These are phyloP conservation scores for Agrochola lota DNA, from an alignment of 2,888 invertebrate species.

Conservation along the genomic window DNA sequence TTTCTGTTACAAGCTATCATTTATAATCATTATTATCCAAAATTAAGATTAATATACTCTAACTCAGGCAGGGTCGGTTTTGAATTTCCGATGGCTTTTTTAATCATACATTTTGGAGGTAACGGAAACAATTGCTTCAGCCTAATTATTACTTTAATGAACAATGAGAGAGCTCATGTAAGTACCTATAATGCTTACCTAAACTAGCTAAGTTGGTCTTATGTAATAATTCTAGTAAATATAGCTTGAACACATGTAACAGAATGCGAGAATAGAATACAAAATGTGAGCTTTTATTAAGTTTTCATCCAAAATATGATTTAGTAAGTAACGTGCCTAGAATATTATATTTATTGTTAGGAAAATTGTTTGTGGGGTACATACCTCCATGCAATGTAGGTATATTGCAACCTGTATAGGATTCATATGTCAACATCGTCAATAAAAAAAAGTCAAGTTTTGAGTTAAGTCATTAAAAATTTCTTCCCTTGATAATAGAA, in stretches of 20 bases:
- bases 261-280: conserved; percentile 59
- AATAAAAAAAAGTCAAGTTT: no score
- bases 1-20: conserved; percentile 10
- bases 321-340: conserved; percentile 50
- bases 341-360: conserved; percentile 35
- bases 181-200: neutral
- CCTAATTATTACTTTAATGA: conserved; percentile 10
- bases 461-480: no score
- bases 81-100: conserved; percentile 31
- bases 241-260: conserved; percentile 23
- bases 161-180: neutral
- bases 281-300: conserved; percentile 57
- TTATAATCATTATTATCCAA: conserved; percentile 23
- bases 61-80: conserved; percentile 10
- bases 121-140: conserved; percentile 15
- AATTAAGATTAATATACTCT: conserved; percentile 51
- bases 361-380: conserved; percentile 10
- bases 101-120: conserved; percentile 28
- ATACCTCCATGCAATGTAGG: no score
- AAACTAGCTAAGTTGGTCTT: neutral
- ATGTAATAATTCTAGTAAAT: conserved; percentile 30
- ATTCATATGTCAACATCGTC: no score
- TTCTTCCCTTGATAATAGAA: no score
- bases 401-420: no score
- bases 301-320: conserved; percentile 67